These are phyloP conservation scores for Melanchra persicariae DNA, from an alignment of 2,888 invertebrate species.

Conservation along the genomic window DNA sequence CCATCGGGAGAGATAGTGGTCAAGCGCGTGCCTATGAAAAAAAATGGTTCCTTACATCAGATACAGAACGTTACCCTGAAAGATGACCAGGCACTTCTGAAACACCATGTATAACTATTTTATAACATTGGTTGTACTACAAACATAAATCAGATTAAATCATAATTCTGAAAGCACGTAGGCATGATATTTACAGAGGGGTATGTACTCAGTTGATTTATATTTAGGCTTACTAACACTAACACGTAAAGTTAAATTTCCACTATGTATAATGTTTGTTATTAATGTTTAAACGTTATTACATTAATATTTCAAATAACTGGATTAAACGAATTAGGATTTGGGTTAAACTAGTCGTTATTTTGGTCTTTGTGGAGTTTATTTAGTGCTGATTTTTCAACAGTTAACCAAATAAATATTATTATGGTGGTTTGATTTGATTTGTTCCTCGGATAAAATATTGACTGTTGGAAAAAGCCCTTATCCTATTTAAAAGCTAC, in stretches of 20 bases:
- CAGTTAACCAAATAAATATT: no score
- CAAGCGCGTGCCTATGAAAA: no score
- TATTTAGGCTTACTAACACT: constrained; percentile 36
- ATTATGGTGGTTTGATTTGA: no score
- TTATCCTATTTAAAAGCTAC: no score
- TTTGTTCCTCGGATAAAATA: no score
- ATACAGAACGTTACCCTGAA: no score
- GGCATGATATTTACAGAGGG: constrained; percentile 48
- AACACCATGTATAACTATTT: background rate
- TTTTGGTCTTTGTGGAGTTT: background rate
- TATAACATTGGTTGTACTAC: constrained; percentile 23
- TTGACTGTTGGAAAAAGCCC: no score
- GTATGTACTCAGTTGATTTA: constrained; percentile 50
- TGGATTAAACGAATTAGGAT: background rate
- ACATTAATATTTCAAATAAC: constrained; percentile 2
- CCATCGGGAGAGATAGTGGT: no score
- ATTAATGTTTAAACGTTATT: constrained; percentile 27
- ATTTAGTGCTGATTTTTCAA: no score
- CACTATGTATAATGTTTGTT: constrained; percentile 22
- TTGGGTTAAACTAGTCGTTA: background rate
- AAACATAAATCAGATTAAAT: constrained; percentile 61
- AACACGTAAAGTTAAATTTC: constrained; percentile 45
- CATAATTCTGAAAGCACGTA: constrained; percentile 54
- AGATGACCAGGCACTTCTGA: no score
- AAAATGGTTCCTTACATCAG: no score